These are phyloP conservation scores for Eupsittula cactorum DNA, from an alignment of 2,113 vertebrate genomes.

Conservation along the genomic window DNA sequence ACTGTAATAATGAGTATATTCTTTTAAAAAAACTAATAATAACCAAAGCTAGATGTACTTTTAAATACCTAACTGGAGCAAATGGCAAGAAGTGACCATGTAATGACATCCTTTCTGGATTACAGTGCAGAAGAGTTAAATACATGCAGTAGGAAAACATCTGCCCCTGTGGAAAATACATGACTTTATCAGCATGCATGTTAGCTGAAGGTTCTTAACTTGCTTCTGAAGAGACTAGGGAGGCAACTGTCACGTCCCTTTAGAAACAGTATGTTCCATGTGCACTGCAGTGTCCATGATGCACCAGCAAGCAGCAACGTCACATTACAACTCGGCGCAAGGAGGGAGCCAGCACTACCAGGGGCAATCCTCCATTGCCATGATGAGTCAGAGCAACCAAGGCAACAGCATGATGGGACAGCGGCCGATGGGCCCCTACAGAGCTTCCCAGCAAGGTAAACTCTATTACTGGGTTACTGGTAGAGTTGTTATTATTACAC, in stretches of 20 bases:
- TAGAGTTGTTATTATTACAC: not conserved
- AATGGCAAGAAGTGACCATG: not conserved
- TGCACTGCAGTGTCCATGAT: slow-evolving; percentile 87
- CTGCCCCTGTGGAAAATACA: slow-evolving; percentile 42
- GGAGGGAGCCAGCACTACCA: slow-evolving; percentile 90
- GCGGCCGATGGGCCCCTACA: slow-evolving; percentile 90
- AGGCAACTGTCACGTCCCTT: not conserved
- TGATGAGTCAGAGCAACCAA: slow-evolving; percentile 92
- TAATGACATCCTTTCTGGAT: not conserved
- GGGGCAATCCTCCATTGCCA: slow-evolving; percentile 88
- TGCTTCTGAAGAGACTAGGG: not conserved
- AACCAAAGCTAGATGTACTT: not conserved
- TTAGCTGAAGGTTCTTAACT: not conserved
- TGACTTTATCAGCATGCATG: not conserved
- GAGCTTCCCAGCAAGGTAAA: slow-evolving; percentile 92
- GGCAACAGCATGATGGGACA: slow-evolving; percentile 90
- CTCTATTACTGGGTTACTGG: accelerated
- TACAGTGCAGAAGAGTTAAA: not conserved
- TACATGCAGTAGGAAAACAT: not conserved
- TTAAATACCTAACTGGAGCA: not conserved
- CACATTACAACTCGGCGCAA: slow-evolving; percentile 88
- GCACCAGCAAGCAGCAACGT: slow-evolving; percentile 91
- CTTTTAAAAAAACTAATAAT: not conserved
- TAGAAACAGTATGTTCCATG: not conserved
- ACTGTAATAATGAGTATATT: not conserved